Percentiles rank a stretch among this genome's conserved stretches.
Conservation (phyloP, 2,888 invertebrate species). For the Cylloceria caligata region DNA sequence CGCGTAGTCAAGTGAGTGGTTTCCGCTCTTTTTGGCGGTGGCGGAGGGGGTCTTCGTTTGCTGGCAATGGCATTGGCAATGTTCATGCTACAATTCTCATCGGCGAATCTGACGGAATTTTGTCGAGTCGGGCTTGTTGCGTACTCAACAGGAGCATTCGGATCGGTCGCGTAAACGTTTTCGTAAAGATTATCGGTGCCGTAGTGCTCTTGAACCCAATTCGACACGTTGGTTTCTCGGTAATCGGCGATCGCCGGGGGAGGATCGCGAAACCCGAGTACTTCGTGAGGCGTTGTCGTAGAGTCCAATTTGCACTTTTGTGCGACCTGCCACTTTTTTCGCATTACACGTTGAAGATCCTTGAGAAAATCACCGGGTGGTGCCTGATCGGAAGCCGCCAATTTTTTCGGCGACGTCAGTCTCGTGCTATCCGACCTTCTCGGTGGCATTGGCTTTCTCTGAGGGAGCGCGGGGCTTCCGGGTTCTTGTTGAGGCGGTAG, state of each 20-base stretch:
- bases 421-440: slow-evolving; percentile 90
- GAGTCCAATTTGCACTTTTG: slow-evolving; percentile 96
- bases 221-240: slow-evolving; percentile 93
- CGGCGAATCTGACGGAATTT: slow-evolving; percentile 77
- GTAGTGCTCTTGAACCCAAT: slow-evolving; percentile 96
- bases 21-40: slow-evolving; percentile 95
- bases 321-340: slow-evolving; percentile 97
- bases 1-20: slow-evolving; percentile 91
- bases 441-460: slow-evolving; percentile 90
- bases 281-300: slow-evolving; percentile 95
- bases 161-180: slow-evolving; percentile 88
- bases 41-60: slow-evolving; percentile 93
- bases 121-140: slow-evolving; percentile 81
- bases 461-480: slow-evolving; percentile 87
- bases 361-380: slow-evolving; percentile 94
- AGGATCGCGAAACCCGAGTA: slow-evolving; percentile 94
- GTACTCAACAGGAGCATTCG: slow-evolving; percentile 85
- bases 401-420: slow-evolving; percentile 89
- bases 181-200: slow-evolving; percentile 91
- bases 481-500: slow-evolving; percentile 85
- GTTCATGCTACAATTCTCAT: slow-evolving; percentile 82
- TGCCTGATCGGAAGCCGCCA: slow-evolving; percentile 90
- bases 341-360: slow-evolving; percentile 96
- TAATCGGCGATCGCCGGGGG: slow-evolving; percentile 90
- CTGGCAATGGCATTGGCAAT: slow-evolving; percentile 82